Conservation (phyloP, 2,888 invertebrate species). For the Agonopterix subpropinquella region DNA sequence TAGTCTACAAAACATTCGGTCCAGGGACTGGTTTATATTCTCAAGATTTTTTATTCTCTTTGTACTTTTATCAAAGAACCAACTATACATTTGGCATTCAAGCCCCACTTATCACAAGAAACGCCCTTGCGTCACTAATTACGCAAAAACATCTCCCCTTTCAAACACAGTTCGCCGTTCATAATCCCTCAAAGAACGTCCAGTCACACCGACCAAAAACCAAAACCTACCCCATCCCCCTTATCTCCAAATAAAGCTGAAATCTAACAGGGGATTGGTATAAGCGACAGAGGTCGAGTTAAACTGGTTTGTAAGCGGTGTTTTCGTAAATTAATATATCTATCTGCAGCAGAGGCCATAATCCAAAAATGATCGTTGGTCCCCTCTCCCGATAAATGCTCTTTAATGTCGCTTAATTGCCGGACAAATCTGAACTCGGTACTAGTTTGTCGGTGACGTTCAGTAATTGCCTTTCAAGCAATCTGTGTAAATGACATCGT, state of each 20-base stretch:
- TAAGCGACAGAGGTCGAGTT: constrained; percentile 35
- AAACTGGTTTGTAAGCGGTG: constrained; percentile 31
- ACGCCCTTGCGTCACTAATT: constrained; percentile 55
- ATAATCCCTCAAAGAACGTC: constrained; percentile 72
- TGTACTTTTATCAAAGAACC: background rate
- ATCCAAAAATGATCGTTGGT: constrained; percentile 71
- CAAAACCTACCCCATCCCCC: constrained; percentile 22
- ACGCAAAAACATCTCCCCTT: constrained; percentile 65
- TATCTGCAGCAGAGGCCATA: constrained; percentile 62
- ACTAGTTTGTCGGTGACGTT: background rate
- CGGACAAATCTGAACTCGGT: background rate
- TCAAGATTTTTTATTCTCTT: no score
- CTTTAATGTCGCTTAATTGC: constrained; percentile 64
- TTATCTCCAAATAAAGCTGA: constrained; percentile 13
- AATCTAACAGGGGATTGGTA: constrained; percentile 3
- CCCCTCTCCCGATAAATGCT: constrained; percentile 59
- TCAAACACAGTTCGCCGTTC: constrained; percentile 41
- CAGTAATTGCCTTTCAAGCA: background rate
- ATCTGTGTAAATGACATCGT: background rate
- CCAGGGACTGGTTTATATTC: background rate
- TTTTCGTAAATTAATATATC: constrained; percentile 67
- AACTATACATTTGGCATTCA: constrained; percentile 11
- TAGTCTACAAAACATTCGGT: no score
- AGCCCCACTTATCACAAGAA: constrained; percentile 41
- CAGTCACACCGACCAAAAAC: constrained; percentile 45